Conservation (phyloP, 2,113 vertebrate genomes). For the Gadus macrocephalus region DNA sequence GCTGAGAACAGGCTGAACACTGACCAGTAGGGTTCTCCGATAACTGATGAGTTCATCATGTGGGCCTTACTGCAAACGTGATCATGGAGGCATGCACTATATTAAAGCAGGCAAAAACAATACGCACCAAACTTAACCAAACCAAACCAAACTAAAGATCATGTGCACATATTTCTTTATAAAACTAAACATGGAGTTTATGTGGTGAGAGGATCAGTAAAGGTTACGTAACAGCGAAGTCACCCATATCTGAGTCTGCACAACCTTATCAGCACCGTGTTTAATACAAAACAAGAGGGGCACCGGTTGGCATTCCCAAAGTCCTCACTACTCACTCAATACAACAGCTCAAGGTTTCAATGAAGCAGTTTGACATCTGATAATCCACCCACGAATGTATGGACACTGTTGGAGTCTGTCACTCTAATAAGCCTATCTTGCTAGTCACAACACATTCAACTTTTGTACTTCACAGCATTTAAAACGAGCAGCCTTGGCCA, state of each 20-base stretch:
- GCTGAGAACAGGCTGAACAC: conserved; percentile 14
- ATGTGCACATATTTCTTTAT: conserved; percentile 22
- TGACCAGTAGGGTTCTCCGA: conserved; percentile 24
- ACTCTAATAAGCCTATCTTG: no score
- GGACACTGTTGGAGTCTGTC: no score
- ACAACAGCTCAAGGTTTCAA: no score
- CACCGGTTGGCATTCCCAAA: not conserved
- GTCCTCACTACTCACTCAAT: no score
- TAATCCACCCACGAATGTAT: no score
- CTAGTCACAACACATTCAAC: no score
- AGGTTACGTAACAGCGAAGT: conserved; percentile 46
- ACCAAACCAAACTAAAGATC: conserved; percentile 12
- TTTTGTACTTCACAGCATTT: no score
- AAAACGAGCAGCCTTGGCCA: no score
- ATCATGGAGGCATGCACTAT: conserved; percentile 31
- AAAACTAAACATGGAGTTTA: conserved; percentile 13
- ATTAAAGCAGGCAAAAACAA: conserved; percentile 5
- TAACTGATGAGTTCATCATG: conserved; percentile 63
- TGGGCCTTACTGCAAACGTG: conserved; percentile 38
- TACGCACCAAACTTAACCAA: not conserved
- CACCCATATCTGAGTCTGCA: conserved; percentile 48
- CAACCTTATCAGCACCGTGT: conserved; percentile 37
- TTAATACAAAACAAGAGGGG: conserved; percentile 48
- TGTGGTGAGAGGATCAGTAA: conserved; percentile 29
- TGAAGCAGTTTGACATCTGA: no score